Evolutionary conservation across 2,113 vertebrate genomes (phyloP).

Genomic region (Hyperoodon ampullatus): DNA sequence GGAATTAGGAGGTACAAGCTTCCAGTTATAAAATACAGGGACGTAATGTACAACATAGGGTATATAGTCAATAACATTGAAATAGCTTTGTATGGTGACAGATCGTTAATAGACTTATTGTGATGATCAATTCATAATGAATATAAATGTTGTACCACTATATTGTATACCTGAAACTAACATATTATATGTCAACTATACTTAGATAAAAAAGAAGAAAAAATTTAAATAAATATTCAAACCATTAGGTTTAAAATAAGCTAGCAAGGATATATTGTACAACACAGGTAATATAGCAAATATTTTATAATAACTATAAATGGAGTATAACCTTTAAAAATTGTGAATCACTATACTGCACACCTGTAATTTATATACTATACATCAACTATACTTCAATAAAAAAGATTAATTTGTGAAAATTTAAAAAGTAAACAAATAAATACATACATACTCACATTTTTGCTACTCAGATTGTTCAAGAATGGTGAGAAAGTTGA

Average conservation of each 20-base stretch:
- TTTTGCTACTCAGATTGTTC: slow-evolving; percentile 1
- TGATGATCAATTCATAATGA: not conserved
- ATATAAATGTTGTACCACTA: not conserved
- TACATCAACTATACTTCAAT: not conserved
- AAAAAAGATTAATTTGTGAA: not conserved
- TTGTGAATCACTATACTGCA: not conserved
- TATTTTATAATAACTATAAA: not conserved
- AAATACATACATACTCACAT: not conserved
- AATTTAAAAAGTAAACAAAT: not conserved
- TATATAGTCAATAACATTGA: not conserved
- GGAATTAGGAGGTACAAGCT: not conserved
- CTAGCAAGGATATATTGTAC: not conserved
- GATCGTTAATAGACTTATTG: not conserved
- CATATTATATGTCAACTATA: not conserved
- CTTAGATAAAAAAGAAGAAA: not conserved
- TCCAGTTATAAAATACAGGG: not conserved
- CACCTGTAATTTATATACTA: not conserved
- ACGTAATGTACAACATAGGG: not conserved
- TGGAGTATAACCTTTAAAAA: not conserved
- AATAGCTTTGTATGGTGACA: not conserved
- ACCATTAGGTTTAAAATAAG: not conserved
- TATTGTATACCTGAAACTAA: not conserved
- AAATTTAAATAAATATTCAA: not conserved
- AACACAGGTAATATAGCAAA: not conserved
- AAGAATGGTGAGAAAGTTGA: not conserved